phyloP scores from a whole-genome alignment of 2,113 vertebrate species.

The Nothocercus julius region DNA sequence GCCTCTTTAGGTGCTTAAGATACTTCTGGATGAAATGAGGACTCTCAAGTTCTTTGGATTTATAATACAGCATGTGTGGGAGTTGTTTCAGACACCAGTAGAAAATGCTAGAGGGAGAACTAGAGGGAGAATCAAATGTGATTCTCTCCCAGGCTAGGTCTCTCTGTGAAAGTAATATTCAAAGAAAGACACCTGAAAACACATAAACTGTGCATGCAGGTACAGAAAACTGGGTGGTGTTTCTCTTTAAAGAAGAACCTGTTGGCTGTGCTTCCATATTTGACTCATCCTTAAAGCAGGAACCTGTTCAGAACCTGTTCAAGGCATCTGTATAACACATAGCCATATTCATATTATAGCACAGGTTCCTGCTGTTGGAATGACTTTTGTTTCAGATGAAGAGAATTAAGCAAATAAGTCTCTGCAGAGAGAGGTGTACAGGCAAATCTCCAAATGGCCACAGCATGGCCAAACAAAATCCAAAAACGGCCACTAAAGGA shows the following conservation, averaged over 20 bases:
- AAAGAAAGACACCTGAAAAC: not conserved
- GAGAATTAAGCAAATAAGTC: not conserved
- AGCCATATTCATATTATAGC: not conserved
- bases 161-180: not conserved
- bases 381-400: not conserved
- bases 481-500: not conserved
- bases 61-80: not conserved
- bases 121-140: not conserved
- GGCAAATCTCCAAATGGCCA: not conserved
- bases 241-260: not conserved
- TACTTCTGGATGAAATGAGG: conserved; percentile 11
- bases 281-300: not conserved
- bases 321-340: not conserved
- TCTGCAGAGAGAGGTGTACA: not conserved
- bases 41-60: not conserved
- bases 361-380: not conserved
- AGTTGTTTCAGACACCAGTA: not conserved
- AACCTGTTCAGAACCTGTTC: not conserved
- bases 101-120: not conserved
- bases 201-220: not conserved
- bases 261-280: not conserved
- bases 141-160: not conserved
- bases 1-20: not conserved
- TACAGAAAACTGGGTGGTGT: not conserved
- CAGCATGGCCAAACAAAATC: not conserved